Evolutionary conservation across 2,888 invertebrate genomes (phyloP), one percentile per base, ranked within the genome.

Genomic region (Conchocele bisecta): DNA sequence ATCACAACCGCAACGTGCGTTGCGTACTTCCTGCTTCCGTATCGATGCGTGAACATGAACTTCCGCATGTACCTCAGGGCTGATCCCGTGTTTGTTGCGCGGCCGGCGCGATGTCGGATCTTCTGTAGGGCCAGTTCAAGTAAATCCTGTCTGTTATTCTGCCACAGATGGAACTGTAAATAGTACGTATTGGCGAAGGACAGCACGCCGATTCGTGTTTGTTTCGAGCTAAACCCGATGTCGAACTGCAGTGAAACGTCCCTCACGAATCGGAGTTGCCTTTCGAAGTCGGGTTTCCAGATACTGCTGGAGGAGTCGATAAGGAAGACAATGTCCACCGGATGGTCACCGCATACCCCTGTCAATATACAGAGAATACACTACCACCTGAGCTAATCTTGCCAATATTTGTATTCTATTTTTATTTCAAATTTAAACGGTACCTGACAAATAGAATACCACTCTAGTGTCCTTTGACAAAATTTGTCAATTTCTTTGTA

Each of bases 291-390:
- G 2, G 73, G 75, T 35, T 57, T 59, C 78, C 79, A 82, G 5
- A 85, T 80, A 54, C 83, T 83, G 50, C 80, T 77, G 5, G 85
- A 83, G 1, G 77, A 72, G 65, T 85, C 85, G 35, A 85, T 65
- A n/a, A 81, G 60, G 58, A 85, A 83, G 20, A 83, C 79, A 4
- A 84, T 69, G 59, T 84, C 84, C 9, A 79, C 65, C 1, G 68
- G 48, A 28, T 71, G 50, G 15, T 56, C 50, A 7, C 33, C 35
- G 29, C 77, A 77, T 17, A 3, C 5, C 3, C 11, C 51, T 51
- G 51, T n/a, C n/a, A n/a, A n/a, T n/a, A n/a, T n/a, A n/a, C n/a
- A n/a, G n/a, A n/a, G n/a, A n/a, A n/a, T n/a, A n/a, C n/a, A n/a
- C n/a, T n/a, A n/a, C n/a, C n/a, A n/a, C n/a, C n/a, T n/a, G n/a